Evolutionary conservation across 1,140 invertebrate genomes (phyloP), one percentile per base, ranked within the genome.

Genomic region (Pseudomyrmex sp.): DNA sequence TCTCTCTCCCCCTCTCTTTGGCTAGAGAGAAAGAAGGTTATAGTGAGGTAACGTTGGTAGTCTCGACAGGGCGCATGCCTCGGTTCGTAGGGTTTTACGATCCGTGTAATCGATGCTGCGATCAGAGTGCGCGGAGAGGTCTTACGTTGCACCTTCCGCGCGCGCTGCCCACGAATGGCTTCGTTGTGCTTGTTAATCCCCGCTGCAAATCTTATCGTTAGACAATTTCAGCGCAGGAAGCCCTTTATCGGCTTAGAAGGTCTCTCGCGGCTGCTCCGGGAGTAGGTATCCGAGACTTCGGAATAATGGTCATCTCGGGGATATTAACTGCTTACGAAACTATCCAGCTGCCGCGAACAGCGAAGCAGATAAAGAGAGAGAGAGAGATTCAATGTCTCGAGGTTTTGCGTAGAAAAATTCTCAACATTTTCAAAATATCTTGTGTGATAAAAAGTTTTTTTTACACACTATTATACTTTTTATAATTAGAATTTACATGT

Each of bases 91-190:
- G 70, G 77, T 83, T 86, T 86, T 83, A 82, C 75, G 77, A 85
- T 65, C 58, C 77, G 65, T 88, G 86, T 88, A 92, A 93, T 93
- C 92, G 91, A 92, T 90, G 86, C 90, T 87, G 87, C 82, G 89
- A 93, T 93, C 91, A 91, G 20, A 73, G 70, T 54, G 79, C 75
- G 85, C 35, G 35, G 35, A 35, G 35, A 86, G 88, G 86, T 87
- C 85, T 85, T 86, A 84, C 85, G 82, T 74, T 86, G 87, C 86
- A 82, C 70, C 69, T 87, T 85, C 75, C 74, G 77, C 82, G 86
- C 82, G 77, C 82, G 86, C 82, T 58, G 68, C 56, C 58, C 68
- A 65, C 76, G 59, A 79, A 72, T 70, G 74, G 79, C 73, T 79
- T 76, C 79, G 73, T 82, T 80, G 72, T 69, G 54, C 83, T 80